Evolutionary conservation across 2,888 invertebrate genomes (phyloP), one percentile per base, ranked within the genome.

Genomic region (Nemotelus pantherinus): DNA sequence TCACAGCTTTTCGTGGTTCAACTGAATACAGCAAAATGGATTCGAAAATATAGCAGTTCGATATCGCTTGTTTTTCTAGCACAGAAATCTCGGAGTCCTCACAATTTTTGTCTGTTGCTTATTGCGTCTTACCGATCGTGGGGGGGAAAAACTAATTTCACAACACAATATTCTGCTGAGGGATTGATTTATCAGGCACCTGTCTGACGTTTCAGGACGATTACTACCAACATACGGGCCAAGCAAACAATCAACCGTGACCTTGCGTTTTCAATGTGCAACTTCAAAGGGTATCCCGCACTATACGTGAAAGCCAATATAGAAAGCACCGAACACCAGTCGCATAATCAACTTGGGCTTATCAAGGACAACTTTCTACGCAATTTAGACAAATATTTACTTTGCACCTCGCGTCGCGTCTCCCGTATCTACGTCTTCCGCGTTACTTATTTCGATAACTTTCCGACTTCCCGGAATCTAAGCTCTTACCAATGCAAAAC

Each of bases 301-400:
- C 25, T 25, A 25, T 25, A 25, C 25, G 25, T 25, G 25, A 25
- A 25, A 25, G 25, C 25, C 25, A 25, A 25, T 25, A 25, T 25
- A 25, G 25, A 25, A 25, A 25, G 25, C 25, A 25, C 25, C 25
- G 25, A 25, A 25, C 25, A 25, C 25, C 25, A 10, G 7, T 53
- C 53, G 53, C 53, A 5, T 25, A 70, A 53, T 9, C 43, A 44
- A 39, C 41, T 55, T 43, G 2, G 47, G 39, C 41, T 65, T 6
- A 41, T 43, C 70, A 70, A 70, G 70, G 70, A 53, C 70, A 70
- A 70, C 43, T 70, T 70, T 70, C 70, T 50, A 70, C 70, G 70
- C 70, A 70, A 70, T 55, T 70, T 9, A 4, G 55, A 53, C 70
- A 53, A 70, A 25, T 25, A 25, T 25, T 25, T 25, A 25, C 10